Evolutionary conservation across 2,888 invertebrate species (phyloP).

Genomic region (Axea sp.): DNA sequence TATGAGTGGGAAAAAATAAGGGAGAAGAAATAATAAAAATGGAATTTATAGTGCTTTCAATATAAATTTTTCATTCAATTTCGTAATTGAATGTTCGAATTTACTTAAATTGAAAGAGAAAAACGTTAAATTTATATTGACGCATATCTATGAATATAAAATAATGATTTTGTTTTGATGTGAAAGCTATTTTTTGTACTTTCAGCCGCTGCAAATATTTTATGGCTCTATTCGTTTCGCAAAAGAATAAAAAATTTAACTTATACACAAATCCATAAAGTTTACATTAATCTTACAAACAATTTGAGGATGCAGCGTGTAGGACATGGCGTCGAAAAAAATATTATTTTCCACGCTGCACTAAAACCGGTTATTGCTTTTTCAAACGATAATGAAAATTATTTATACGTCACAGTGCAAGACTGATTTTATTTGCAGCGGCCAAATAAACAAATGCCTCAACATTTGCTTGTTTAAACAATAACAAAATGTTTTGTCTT

Average conservation of each 20-base stretch:
- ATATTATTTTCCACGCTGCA: neutral
- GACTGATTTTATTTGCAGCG: constrained; percentile 6
- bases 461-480: neutral
- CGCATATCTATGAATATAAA: constrained; percentile 59
- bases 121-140: constrained; percentile 59
- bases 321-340: neutral
- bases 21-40: constrained; percentile 39
- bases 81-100: constrained; percentile 57
- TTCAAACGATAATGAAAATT: constrained; percentile 25
- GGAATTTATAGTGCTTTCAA: constrained; percentile 43
- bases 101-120: constrained; percentile 60
- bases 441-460: constrained; percentile 19
- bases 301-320: constrained; percentile 22
- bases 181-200: constrained; percentile 53
- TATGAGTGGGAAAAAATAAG: constrained; percentile 20
- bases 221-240: constrained; percentile 43
- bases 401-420: constrained; percentile 16
- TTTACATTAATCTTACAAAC: constrained; percentile 54
- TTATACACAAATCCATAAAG: constrained; percentile 52
- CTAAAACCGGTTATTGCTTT: constrained; percentile 20
- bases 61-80: constrained; percentile 56
- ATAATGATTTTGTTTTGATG: constrained; percentile 59
- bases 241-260: constrained; percentile 50
- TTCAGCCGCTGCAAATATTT: constrained; percentile 55
- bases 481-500: neutral